Conservation (phyloP, 2,113 vertebrate genomes). For the Maccullochella peelii region DNA sequence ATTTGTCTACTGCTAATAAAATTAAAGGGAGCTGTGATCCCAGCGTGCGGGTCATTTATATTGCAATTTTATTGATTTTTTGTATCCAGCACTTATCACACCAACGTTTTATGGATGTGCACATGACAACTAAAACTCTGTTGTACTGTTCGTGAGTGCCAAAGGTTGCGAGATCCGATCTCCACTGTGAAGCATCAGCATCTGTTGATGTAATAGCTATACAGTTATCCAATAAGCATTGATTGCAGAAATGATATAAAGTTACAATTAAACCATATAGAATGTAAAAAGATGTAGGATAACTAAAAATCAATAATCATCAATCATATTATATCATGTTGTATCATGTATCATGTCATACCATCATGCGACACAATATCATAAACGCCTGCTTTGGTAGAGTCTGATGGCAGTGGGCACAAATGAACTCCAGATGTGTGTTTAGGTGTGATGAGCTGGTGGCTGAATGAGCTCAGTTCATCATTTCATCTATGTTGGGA, state of each 20-base stretch:
- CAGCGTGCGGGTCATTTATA: too few relatives aligned
- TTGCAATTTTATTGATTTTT: too few relatives aligned
- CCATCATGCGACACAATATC: neutral
- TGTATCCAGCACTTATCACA: too few relatives aligned
- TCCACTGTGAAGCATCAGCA: neutral
- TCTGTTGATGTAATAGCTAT: neutral
- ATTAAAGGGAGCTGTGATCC: too few relatives aligned
- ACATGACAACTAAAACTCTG: too few relatives aligned
- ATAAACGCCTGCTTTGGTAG: neutral
- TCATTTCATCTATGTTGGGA: conserved; percentile 5
- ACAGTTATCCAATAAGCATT: neutral
- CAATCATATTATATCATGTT: conserved; percentile 10
- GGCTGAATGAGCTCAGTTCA: conserved; percentile 16
- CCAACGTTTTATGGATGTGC: too few relatives aligned
- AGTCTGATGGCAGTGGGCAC: conserved; percentile 15
- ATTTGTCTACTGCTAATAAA: too few relatives aligned
- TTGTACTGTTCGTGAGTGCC: too few relatives aligned
- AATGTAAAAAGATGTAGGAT: neutral
- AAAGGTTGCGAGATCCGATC: neutral
- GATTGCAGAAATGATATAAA: neutral
- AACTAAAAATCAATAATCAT: neutral
- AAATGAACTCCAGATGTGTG: neutral
- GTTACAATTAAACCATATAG: neutral
- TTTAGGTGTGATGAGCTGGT: conserved; percentile 18
- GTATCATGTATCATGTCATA: conserved; percentile 40